Evolutionary conservation across 2,113 vertebrate species (phyloP), one percentile per base, ranked within the genome.

Genomic region (Climacteris rufus): DNA sequence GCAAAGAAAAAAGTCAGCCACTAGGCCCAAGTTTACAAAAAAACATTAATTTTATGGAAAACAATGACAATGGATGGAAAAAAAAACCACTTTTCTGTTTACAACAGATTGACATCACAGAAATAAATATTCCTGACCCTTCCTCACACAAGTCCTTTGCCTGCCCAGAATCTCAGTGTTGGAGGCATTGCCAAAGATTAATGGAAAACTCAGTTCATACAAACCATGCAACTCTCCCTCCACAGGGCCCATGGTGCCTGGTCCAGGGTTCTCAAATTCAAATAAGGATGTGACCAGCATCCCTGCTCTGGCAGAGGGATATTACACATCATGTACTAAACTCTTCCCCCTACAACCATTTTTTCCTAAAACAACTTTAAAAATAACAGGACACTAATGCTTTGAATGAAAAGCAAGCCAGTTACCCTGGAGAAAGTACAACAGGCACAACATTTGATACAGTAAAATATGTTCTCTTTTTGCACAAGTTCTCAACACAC

Each of bases 231-330:
- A 49, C 19, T 50, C 39, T 21, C 37, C 49, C 60, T 68, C n/a
- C 2, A 1, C 5, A 2, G 47, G 52, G 39, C 74, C 57, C 53
- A 53, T 1, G 23, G 52, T 6, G 15, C 3, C 1, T 2, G 28
- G 44, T 4, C 19, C 80, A 39, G 42, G 25, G 57, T 49, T 60
- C 56, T 49, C 74, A 3, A 4, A 31, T 3, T 68, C 37, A 49
- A 69, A 25, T 11, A 25, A 49, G 24, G 53, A 20, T 61, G 18
- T 18, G 57, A 27, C 17, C 42, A 49, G 39, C 8, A 22, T 17
- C 63, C 37, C 64, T 40, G 53, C 54, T 42, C 42, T 25, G 59
- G 78, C 65, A 77, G 78, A 53, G 35, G 24, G 31, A 93, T 63
- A 89, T 56, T 60, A 70, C 2, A 3, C 44, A 57, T 23, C 5